Evolutionary conservation across 2,888 invertebrate species (phyloP).

Genomic region (Athalia circularis): DNA sequence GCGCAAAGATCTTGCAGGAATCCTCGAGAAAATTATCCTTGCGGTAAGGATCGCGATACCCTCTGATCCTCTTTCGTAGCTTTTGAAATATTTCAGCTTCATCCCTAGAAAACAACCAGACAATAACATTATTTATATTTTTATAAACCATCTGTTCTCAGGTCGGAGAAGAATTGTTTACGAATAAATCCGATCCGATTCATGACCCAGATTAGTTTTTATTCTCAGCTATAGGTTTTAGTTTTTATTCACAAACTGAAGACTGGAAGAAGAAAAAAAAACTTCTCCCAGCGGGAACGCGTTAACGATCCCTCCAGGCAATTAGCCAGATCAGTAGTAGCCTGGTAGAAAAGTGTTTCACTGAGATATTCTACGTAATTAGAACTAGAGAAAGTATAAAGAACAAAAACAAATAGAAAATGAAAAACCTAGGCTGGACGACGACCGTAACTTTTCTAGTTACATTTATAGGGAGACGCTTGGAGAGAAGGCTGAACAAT

Average conservation of each 20-base stretch:
- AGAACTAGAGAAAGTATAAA: neutral
- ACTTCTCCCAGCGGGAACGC: constrained; percentile 1
- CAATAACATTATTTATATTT: too few relatives aligned
- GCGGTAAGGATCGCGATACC: too few relatives aligned
- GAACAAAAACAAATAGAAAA: neutral
- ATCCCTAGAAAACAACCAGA: too few relatives aligned
- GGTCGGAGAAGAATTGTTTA: too few relatives aligned
- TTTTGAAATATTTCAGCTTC: too few relatives aligned
- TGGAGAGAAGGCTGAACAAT: neutral
- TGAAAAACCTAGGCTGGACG: constrained; percentile 31
- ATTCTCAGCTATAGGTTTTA: neutral
- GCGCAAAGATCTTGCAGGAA: too few relatives aligned
- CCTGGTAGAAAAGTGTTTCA: neutral
- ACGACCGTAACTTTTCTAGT: neutral
- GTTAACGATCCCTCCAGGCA: constrained; percentile 3
- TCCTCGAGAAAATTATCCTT: too few relatives aligned
- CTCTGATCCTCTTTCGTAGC: too few relatives aligned
- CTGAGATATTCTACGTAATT: constrained; percentile 29
- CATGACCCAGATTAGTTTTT: constrained; percentile 11
- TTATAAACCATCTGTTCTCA: too few relatives aligned
- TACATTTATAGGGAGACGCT: neutral
- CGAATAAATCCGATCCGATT: too few relatives aligned
- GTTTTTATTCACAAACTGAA: neutral
- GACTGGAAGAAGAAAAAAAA: neutral
- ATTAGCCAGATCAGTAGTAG: neutral